These are phyloP conservation scores for Bucco capensis DNA, from an alignment of 2,113 vertebrate genomes.

Conservation along the genomic window DNA sequence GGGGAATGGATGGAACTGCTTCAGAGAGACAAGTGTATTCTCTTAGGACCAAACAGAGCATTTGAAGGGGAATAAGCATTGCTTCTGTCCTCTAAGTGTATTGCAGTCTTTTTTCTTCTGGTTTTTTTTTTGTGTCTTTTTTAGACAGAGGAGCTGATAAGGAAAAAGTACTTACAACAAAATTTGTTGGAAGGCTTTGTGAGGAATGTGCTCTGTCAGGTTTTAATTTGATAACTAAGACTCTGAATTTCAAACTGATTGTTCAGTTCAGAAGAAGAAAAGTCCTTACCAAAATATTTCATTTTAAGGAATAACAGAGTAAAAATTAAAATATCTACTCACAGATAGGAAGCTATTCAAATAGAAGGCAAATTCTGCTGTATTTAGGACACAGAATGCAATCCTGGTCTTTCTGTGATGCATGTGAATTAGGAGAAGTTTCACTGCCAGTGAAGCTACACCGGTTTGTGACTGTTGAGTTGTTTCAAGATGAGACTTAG, in stretches of 20 bases:
- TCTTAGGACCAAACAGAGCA: background rate
- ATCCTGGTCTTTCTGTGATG: background rate
- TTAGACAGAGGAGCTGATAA: background rate
- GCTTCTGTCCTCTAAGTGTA: background rate
- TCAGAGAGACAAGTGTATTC: conserved; percentile 10
- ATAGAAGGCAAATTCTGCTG: background rate
- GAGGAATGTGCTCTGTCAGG: background rate
- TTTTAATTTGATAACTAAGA: background rate
- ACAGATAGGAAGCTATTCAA: background rate
- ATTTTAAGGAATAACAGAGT: background rate
- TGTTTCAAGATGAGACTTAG: conserved; percentile 30
- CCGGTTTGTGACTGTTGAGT: background rate
- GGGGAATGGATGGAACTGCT: background rate
- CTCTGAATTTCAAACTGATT: background rate
- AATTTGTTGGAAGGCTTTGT: background rate
- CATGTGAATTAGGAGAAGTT: background rate
- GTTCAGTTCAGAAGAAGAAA: background rate
- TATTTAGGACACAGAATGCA: background rate
- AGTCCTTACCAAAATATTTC: background rate
- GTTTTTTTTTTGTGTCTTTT: background rate
- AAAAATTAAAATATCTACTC: background rate
- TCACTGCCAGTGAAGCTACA: background rate
- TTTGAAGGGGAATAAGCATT: background rate
- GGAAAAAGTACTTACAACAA: background rate
- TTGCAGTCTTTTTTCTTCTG: background rate